Base-by-base conservation (phyloP, 2,797 vertebrate species). In the Champsocephalus esox region DNA sequence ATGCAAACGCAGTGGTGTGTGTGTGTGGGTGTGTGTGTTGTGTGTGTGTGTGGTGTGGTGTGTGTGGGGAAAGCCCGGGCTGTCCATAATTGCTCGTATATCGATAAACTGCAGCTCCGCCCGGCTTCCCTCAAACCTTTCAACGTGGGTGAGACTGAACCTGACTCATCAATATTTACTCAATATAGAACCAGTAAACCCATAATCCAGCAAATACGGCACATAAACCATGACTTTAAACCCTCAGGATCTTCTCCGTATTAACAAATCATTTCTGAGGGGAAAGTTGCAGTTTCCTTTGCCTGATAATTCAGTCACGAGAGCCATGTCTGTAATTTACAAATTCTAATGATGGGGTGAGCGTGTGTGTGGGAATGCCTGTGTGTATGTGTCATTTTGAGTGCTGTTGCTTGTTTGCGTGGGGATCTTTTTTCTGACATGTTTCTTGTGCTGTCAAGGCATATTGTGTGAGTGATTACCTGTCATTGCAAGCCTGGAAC, bases 401-500 rank as follows among this genome's bases (percentile, higher is more conserved):
- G 75, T 17, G 71, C 70, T 32, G 82, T 60, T 79, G 82, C 75
- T 83, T 88, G 87, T 88, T 84, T 88, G 83, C 76, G 86, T 88
- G 88, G 85, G 85, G 84, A 73, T 85, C 67, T 86, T 84, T 86
- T 84, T 91, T 87, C 71, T 87, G 85, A 91, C 87, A 89, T 38
- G 43, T 91, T 88, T 90, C 87, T 87, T 81, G 77, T 82, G 90
- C 89, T 92, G 90, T 94, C 92, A 91, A 79, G 90, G 80, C 88
- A 80, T 79, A 90, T 92, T 87, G 87, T 90, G 66, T 92, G 92
- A 92, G 85, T 90, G 90, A 93, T 92, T 90, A 90, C 81, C 83
- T 91, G 93, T 92, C 93, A 94, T 84, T 65, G 55, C 76, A 57
- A 87, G 86, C 84, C 87, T 76, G 57, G 78, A 88, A 86, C 87